Base-by-base conservation (phyloP, 1,140 invertebrate species). In the Apis cerana region DNA sequence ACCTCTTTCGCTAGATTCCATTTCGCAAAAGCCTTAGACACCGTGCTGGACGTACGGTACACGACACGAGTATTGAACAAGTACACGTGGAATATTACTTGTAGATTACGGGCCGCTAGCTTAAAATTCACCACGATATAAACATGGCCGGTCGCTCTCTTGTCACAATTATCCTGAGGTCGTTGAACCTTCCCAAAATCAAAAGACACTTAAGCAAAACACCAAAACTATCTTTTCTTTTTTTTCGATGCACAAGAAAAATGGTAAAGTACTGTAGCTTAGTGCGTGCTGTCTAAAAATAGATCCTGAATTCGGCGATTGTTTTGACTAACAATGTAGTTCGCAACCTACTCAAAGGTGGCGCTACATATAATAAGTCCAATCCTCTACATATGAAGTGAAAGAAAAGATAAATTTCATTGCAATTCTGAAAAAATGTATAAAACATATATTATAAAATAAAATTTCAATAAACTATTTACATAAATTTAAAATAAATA, bases 1-100 rank as follows among this genome's bases (percentile, higher is more conserved):
- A 94, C 93, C 93, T 87, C 93, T 92, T 71, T 94, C 93, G 84
- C 83, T 92, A 61, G 93, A 92, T 80, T 94, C 93, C 93, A 94
- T 94, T 48, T 64, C 78, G 56, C 17, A 23, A 70, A 68, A 56
- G 64, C 33, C 56, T 50, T 69, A 80, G 52, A 62, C 58, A 64
- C 75, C 33, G 56, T 69, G 78, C 74, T 82, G 65, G 59, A 71
- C 58, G 80, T 62, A 59, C 61, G 62, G 75, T 61, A 80, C 68
- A 74, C 74, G 69, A 69, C 58, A 79, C 78, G 68, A 75, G 65
- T 79, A 75, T 75, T 59, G 61, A n/a, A 33, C 76, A 61, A 68
- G 77, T 74, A 85, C 83, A 80, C 88, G 82, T 84, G 79, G 84
- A 89, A 89, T 89, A 84, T 88, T 82, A 85, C 87, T 85, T 72